These are phyloP conservation scores for Syncerus caffer DNA, from an alignment of 2,797 vertebrate genomes.

Conservation along the genomic window DNA sequence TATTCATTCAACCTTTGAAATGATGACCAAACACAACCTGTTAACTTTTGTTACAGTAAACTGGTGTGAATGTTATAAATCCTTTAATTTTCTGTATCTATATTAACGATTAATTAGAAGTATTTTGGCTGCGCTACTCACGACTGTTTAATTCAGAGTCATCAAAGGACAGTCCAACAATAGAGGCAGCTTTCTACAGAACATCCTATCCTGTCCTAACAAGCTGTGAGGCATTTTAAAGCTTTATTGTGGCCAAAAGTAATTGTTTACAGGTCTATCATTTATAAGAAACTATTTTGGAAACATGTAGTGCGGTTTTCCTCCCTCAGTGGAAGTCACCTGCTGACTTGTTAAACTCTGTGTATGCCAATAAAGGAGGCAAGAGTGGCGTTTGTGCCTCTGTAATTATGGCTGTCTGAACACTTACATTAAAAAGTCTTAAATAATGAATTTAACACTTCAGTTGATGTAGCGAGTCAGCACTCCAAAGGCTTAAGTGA, in stretches of 20 bases:
- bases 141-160: constrained; percentile 4
- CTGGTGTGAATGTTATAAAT: neutral
- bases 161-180: constrained; percentile 38
- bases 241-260: constrained; percentile 37
- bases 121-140: neutral
- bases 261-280: neutral
- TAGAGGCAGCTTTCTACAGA: constrained; percentile 7
- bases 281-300: constrained; percentile 44
- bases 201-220: neutral
- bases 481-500: neutral
- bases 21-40: neutral
- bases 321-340: constrained; percentile 17
- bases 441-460: neutral
- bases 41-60: constrained; percentile 14
- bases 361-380: constrained; percentile 43
- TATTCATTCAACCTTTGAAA: neutral
- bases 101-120: constrained; percentile 23
- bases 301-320: constrained; percentile 18
- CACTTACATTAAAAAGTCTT: constrained; percentile 46
- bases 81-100: constrained; percentile 43
- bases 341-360: constrained; percentile 52
- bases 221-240: constrained; percentile 3
- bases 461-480: neutral
- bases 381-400: neutral
- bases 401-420: constrained; percentile 13